Evolutionary conservation across 1,140 invertebrate genomes (phyloP).

Genomic region (Drosophila hydei): DNA sequence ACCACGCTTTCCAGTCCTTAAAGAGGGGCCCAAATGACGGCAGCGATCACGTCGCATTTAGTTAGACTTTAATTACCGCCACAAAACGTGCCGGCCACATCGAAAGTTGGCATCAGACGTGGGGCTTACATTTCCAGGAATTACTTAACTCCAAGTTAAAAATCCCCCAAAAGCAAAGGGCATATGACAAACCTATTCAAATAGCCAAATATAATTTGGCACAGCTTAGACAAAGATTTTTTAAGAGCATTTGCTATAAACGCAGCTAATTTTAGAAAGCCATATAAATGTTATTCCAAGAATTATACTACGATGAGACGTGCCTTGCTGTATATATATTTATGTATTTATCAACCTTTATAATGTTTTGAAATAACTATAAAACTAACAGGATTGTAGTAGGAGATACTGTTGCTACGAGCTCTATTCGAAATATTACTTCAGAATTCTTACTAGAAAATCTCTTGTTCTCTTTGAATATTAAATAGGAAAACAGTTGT

Average conservation of each 20-base stretch:
- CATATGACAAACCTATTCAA: not conserved
- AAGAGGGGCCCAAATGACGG: not conserved
- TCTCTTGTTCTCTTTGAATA: too few relatives aligned
- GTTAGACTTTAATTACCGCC: slow-evolving; percentile 34
- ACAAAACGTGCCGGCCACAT: slow-evolving; percentile 19
- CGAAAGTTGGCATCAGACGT: slow-evolving; percentile 22
- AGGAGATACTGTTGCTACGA: too few relatives aligned
- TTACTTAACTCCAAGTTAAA: not conserved
- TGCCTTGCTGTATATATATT: not conserved
- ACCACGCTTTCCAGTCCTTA: slow-evolving; percentile 27
- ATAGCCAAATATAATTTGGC: not conserved
- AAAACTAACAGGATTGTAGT: not conserved
- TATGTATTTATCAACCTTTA: too few relatives aligned
- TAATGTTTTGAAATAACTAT: not conserved
- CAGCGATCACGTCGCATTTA: slow-evolving; percentile 28
- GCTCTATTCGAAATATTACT: too few relatives aligned
- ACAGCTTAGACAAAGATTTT: not conserved
- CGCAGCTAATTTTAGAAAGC: slow-evolving; percentile 1
- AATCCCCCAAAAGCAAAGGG: not conserved
- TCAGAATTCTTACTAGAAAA: too few relatives aligned
- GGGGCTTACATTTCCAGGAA: slow-evolving; percentile 20
- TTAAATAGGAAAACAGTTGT: too few relatives aligned
- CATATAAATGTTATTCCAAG: slow-evolving; percentile 8
- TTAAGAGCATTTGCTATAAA: slow-evolving; percentile 1
- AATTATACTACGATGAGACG: not conserved